Conservation (phyloP, 2,113 vertebrate genomes). For the Meriones unguiculatus region DNA sequence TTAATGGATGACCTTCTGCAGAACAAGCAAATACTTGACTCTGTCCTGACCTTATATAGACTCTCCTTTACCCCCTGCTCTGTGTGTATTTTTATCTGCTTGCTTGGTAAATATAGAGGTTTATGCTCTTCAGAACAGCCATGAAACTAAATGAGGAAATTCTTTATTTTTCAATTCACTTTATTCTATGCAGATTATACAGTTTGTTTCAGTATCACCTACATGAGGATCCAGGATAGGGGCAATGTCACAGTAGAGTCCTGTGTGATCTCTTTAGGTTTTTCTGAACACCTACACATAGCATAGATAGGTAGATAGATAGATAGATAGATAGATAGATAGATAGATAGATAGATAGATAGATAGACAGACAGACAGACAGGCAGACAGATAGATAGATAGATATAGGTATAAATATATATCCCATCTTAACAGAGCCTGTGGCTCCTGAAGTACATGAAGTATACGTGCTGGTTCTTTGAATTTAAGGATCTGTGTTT, state of each 20-base stretch:
- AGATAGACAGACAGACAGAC: no score
- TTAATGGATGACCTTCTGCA: background rate
- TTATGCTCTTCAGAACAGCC: background rate
- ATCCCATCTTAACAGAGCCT: background rate
- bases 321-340: no score
- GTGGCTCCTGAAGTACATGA: background rate
- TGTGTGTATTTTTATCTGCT: background rate
- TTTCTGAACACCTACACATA: background rate
- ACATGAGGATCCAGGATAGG: background rate
- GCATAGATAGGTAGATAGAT: no score
- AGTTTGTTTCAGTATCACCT: background rate
- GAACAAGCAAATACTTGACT: background rate
- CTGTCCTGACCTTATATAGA: background rate
- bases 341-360: no score
- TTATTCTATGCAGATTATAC: background rate
- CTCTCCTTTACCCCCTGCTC: background rate
- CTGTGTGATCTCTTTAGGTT: background rate
- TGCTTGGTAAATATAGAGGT: background rate
- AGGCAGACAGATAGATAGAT: no score
- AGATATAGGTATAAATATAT: background rate
- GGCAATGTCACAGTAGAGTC: background rate
- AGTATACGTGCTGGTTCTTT: background rate
- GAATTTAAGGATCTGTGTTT: background rate
- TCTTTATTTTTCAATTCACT: conserved; percentile 4
- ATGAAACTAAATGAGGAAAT: background rate